Evolutionary conservation across 2,888 invertebrate species (phyloP).

Genomic region (Hemicrepidius hirtus): DNA sequence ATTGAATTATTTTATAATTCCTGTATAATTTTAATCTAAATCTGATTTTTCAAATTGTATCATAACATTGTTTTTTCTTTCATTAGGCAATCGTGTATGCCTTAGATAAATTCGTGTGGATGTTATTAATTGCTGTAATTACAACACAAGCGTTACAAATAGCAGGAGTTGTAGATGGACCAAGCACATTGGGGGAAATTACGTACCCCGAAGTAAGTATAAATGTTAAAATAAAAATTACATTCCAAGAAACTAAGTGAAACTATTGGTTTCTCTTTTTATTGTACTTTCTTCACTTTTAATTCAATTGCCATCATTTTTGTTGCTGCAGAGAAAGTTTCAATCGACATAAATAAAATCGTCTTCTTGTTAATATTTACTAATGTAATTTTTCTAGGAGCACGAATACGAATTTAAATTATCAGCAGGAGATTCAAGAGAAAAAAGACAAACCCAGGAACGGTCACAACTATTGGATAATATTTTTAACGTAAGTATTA

Average conservation of each 20-base stretch:
- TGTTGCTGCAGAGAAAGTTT: background rate
- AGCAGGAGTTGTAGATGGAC: conserved; percentile 68
- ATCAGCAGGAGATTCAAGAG: conserved; percentile 61
- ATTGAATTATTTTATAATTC: no score
- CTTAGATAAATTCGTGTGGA: conserved; percentile 69
- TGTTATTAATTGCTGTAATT: conserved; percentile 67
- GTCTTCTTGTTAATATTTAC: no score
- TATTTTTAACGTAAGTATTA: conserved; percentile 68
- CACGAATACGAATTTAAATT: conserved; percentile 64
- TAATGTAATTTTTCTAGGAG: conserved; percentile 57
- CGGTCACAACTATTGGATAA: conserved; percentile 67
- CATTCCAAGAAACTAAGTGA: conserved; percentile 18
- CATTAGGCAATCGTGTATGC: conserved; percentile 66
- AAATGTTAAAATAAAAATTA: no score
- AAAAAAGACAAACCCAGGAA: conserved; percentile 65
- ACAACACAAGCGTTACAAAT: conserved; percentile 69
- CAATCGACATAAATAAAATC: no score
- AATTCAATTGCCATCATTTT: conserved; percentile 23
- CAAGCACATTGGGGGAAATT: conserved; percentile 65
- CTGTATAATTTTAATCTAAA: no score
- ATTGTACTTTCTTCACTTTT: conserved; percentile 3
- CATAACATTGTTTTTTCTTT: background rate
- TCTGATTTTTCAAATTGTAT: no score
- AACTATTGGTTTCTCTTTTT: conserved; percentile 33
- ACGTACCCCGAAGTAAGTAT: conserved; percentile 62